Percentiles rank a stretch among this genome's conserved stretches.
Conservation (phyloP, 2,888 invertebrate species). For the Antitype chi region DNA sequence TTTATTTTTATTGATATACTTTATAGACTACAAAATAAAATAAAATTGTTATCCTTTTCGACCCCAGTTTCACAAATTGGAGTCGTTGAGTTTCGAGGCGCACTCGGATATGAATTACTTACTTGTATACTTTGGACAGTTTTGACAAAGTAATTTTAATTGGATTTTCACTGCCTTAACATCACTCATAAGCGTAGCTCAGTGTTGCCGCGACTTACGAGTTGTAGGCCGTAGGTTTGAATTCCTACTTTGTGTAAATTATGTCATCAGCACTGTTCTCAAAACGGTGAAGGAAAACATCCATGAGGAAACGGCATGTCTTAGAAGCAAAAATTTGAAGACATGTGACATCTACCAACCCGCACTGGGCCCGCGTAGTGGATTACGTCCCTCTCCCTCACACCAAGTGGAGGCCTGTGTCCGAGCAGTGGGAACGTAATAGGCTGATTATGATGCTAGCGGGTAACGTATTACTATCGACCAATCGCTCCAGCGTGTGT, state of each 20-base stretch:
- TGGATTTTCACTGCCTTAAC: background rate
- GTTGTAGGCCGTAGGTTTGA: no score
- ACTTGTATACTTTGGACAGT: background rate
- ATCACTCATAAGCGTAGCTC: background rate
- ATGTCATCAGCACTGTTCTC: background rate
- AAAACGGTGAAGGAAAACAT: background rate
- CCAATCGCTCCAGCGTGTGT: constrained; percentile 26
- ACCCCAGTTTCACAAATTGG: background rate
- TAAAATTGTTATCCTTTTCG: no score
- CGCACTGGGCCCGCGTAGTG: no score
- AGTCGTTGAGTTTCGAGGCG: background rate
- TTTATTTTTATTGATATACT: no score
- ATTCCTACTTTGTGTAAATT: no score
- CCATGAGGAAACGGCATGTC: background rate
- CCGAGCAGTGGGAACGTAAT: background rate
- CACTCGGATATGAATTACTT: background rate
- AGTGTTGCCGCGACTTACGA: no score
- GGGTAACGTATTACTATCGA: background rate
- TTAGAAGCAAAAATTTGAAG: background rate
- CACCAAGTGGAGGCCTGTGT: background rate
- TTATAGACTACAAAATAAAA: no score
- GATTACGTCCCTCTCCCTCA: background rate
- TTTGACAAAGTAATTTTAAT: background rate
- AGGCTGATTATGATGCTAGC: background rate
- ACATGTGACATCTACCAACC: background rate